Conservation (phyloP, 2,888 invertebrate species). For the Drosophila greeni region DNA sequence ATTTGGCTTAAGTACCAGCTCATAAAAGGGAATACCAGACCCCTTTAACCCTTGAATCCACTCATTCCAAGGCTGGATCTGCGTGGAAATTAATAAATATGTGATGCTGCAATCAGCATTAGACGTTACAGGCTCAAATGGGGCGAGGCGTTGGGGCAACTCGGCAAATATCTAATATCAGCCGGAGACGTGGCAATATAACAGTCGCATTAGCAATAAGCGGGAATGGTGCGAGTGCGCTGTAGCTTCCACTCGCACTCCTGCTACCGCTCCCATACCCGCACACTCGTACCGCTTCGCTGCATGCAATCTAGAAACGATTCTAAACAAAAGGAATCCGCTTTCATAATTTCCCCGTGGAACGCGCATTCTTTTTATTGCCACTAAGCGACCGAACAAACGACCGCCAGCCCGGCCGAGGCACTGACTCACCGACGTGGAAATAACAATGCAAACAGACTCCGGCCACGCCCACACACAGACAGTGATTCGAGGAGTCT, state of each 20-base stretch:
- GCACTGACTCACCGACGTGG: conserved; percentile 64
- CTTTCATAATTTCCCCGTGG: conserved; percentile 74
- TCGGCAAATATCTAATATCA: conserved; percentile 42
- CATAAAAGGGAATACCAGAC: background rate
- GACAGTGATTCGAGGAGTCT: conserved; percentile 60
- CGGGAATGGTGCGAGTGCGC: conserved; percentile 60
- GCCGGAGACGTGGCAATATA: conserved; percentile 31
- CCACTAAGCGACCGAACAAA: conserved; percentile 69
- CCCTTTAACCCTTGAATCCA: background rate
- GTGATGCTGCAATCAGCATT: conserved; percentile 55
- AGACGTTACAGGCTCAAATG: conserved; percentile 37
- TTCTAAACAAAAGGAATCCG: conserved; percentile 75
- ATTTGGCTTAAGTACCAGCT: background rate
- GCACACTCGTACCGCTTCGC: conserved; percentile 34
- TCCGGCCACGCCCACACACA: conserved; percentile 22
- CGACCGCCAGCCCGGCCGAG: conserved; percentile 24
- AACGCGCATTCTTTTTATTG: conserved; percentile 75
- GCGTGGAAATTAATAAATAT: conserved; percentile 54
- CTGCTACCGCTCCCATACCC: conserved; percentile 2
- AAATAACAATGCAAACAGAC: conserved; percentile 61
- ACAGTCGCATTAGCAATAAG: conserved; percentile 69
- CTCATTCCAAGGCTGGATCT: background rate
- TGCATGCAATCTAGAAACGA: conserved; percentile 72
- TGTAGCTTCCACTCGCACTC: conserved; percentile 47
- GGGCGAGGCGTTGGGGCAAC: conserved; percentile 29